Conservation (phyloP, 2,113 vertebrate genomes). For the Gasterosteus nipponicus region DNA sequence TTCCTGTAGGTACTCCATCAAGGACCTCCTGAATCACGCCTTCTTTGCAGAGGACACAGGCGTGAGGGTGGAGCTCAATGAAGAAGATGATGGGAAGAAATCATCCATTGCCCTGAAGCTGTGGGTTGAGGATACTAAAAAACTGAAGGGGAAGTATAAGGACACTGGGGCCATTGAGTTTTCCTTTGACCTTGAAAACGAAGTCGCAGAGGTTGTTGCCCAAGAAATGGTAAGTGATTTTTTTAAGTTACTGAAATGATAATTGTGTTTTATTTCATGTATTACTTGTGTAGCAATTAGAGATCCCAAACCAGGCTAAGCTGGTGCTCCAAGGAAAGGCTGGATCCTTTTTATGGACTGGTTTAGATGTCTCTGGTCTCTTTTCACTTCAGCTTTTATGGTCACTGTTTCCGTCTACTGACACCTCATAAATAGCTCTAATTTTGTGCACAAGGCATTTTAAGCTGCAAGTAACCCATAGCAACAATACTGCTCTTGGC, state of each 20-base stretch:
- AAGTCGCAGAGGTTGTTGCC: slow-evolving; percentile 95
- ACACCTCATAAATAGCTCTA: slow-evolving; percentile 1
- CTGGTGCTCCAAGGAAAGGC: neutral
- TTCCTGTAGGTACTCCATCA: slow-evolving; percentile 92
- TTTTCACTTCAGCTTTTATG: slow-evolving; percentile 4
- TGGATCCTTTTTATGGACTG: neutral
- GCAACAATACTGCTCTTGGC: slow-evolving; percentile 14
- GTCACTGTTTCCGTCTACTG: neutral
- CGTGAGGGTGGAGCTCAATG: slow-evolving; percentile 96
- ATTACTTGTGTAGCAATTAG: neutral
- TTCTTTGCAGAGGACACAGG: slow-evolving; percentile 99
- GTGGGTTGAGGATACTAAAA: slow-evolving; percentile 98
- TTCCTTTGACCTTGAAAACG: slow-evolving; percentile 92
- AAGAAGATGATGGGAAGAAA: slow-evolving; percentile 96
- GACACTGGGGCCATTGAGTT: slow-evolving; percentile 98
- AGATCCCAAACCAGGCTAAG: neutral
- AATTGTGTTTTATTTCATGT: neutral
- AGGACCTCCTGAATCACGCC: slow-evolving; percentile 96
- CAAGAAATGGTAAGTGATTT: slow-evolving; percentile 93
- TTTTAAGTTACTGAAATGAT: neutral
- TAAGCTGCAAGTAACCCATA: slow-evolving; percentile 21
- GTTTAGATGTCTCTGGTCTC: neutral
- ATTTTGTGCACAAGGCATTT: neutral
- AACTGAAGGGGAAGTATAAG: slow-evolving; percentile 98
- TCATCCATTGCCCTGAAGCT: slow-evolving; percentile 94